Conservation (phyloP, 2,113 vertebrate genomes). For the Eonycteris spelaea region DNA sequence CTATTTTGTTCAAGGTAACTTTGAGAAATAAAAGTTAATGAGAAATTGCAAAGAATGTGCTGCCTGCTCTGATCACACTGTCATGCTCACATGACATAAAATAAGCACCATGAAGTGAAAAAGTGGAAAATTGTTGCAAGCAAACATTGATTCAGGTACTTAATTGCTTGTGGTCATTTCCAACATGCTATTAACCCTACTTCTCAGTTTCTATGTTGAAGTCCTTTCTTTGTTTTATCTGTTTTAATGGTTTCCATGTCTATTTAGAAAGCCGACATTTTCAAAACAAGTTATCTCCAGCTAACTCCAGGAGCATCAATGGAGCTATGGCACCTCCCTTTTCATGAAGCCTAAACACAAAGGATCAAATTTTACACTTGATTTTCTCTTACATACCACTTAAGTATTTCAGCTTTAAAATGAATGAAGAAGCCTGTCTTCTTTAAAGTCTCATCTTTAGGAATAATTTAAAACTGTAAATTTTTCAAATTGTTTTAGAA, state of each 20-base stretch:
- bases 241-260: slow-evolving; percentile 1
- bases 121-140: not conserved
- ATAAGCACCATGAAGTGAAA: not conserved
- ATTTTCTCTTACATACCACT: slow-evolving; percentile 52
- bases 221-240: not conserved
- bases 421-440: slow-evolving; percentile 65
- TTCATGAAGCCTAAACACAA: slow-evolving; percentile 39
- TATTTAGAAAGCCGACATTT: slow-evolving; percentile 6
- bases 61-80: not conserved
- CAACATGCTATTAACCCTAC: not conserved
- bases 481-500: not conserved
- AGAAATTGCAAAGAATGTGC: not conserved
- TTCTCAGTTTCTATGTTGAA: not conserved
- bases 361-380: slow-evolving; percentile 42
- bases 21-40: not conserved
- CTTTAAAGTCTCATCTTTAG: slow-evolving; percentile 61
- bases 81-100: not conserved
- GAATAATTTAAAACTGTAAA: not conserved
- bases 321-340: not conserved
- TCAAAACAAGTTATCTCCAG: not conserved
- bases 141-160: not conserved
- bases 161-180: not conserved
- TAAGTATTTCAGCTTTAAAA: slow-evolving; percentile 73
- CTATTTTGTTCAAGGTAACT: not conserved
- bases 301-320: not conserved